Evolutionary conservation across 1,140 invertebrate species (phyloP), one percentile per base, ranked within the genome.

Genomic region (Pseudomyrmex sp.): DNA sequence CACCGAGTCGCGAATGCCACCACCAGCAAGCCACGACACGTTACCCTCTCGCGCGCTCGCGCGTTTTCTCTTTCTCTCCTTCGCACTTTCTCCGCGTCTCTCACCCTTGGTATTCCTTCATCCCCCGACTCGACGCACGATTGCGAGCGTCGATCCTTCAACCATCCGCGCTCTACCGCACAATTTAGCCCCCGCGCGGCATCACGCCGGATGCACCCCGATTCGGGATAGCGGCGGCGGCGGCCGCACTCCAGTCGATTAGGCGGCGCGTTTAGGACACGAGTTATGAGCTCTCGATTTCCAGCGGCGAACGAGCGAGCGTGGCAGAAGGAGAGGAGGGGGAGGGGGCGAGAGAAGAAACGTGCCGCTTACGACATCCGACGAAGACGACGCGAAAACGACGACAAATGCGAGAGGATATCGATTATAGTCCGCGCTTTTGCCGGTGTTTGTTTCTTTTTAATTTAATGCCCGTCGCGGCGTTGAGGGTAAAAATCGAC

Each of bases 121-220:
- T 66, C 48, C 20, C 12, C 12, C 44, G 18, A 48, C 63, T 79
- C 82, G n/a, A n/a, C n/a, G 83, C 70, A 76, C 79, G 77, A 58
- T 72, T 75, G 70, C 65, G 76, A 59, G 69, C 63, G 18, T 44
- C 80, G 62, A 79, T 84, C 80, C 44, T 83, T 82, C 72, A 73
- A 73, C 66, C 74, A 79, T 87, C 86, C 74, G 56, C 65, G 54
- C 65, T 77, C 54, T 58, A 70, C 83, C 76, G 72, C 77, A 66
- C 77, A 66, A 84, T 88, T 88, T 83, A 85, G 65, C 83, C 73
- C 66, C 79, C 65, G 52, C 65, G 8, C 15, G 65, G 76, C 76
- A 79, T 75, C 79, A 68, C 82, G 83, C 83, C 77, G 59, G 82
- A 83, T 85, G 61, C 84, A 68, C 50, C 69, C 65, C 48, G 72